Evolutionary conservation across 1,140 invertebrate genomes (phyloP).

Genomic region (Formica selysi): DNA sequence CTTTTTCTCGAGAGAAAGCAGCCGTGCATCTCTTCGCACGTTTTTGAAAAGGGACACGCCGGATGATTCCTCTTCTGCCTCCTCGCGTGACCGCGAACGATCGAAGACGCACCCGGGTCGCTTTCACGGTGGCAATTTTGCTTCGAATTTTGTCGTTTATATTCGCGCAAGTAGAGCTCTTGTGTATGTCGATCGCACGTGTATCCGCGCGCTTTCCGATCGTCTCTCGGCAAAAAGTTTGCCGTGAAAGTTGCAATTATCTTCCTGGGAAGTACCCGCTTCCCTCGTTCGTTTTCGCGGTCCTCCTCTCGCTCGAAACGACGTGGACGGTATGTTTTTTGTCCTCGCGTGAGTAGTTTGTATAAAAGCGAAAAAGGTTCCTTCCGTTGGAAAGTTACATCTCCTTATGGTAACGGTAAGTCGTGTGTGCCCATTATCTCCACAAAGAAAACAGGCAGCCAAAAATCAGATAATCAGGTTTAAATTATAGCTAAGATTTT

Average conservation of each 20-base stretch:
- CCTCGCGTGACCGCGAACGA: constrained; percentile 34
- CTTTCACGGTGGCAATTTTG: constrained; percentile 21
- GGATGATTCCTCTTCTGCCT: neutral
- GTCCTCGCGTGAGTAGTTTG: neutral
- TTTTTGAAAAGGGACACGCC: neutral
- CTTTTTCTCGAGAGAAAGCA: neutral
- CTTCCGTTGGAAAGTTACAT: constrained; percentile 49
- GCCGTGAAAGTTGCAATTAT: constrained; percentile 53
- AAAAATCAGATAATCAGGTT: neutral
- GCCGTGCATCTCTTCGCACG: neutral
- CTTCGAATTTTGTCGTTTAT: constrained; percentile 27
- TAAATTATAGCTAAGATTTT: neutral
- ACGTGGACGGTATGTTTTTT: neutral
- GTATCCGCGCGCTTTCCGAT: constrained; percentile 8
- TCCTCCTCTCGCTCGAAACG: neutral
- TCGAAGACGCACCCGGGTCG: neutral
- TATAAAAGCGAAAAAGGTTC: neutral
- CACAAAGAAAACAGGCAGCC: neutral
- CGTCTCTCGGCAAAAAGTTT: neutral
- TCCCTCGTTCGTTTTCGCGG: constrained; percentile 31
- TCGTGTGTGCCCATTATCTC: neutral
- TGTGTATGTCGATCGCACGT: neutral
- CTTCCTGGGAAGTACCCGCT: neutral
- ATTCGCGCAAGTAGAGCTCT: neutral
- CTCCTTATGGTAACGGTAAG: neutral